Percentiles rank a stretch among this genome's conserved stretches.
phyloP scores from a whole-genome alignment of 2,113 vertebrate species.

The Perognathus longimembris region DNA sequence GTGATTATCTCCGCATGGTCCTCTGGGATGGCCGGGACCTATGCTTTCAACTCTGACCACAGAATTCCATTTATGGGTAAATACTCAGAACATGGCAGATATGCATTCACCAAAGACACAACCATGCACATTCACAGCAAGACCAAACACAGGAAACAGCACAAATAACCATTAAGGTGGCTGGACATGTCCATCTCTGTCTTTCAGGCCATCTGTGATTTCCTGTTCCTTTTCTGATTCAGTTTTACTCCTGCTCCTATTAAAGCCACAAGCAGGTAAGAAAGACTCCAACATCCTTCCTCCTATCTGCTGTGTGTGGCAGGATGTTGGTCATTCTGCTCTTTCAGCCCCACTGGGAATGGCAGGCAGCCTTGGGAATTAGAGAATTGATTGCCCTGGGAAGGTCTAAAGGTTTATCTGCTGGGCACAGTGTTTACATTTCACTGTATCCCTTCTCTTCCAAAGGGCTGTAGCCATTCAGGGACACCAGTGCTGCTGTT shows the following conservation, averaged over 20 bases:
- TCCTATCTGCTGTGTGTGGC: fast-evolving
- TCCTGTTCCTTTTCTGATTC: background rate
- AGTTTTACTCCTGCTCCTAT: background rate
- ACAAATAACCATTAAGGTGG: too few relatives aligned
- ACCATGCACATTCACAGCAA: background rate
- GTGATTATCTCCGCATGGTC: too few relatives aligned
- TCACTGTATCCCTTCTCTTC: background rate
- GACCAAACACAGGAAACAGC: too few relatives aligned
- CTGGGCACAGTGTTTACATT: background rate
- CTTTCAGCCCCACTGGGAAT: background rate
- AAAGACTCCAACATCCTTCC: too few relatives aligned
- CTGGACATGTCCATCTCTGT: background rate
- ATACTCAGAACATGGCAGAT: background rate
- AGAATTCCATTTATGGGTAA: background rate
- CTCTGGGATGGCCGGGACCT: too few relatives aligned
- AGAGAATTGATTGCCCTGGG: background rate
- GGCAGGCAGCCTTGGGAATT: background rate
- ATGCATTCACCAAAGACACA: too few relatives aligned
- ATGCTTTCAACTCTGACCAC: background rate
- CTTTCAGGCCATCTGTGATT: background rate
- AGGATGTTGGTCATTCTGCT: too few relatives aligned
- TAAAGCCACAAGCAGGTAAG: too few relatives aligned
- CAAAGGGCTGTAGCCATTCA: background rate
- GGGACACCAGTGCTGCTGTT: background rate
- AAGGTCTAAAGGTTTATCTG: background rate